phyloP scores from a whole-genome alignment of 2,797 vertebrate species.

The Hypotaenidia philippensis region DNA sequence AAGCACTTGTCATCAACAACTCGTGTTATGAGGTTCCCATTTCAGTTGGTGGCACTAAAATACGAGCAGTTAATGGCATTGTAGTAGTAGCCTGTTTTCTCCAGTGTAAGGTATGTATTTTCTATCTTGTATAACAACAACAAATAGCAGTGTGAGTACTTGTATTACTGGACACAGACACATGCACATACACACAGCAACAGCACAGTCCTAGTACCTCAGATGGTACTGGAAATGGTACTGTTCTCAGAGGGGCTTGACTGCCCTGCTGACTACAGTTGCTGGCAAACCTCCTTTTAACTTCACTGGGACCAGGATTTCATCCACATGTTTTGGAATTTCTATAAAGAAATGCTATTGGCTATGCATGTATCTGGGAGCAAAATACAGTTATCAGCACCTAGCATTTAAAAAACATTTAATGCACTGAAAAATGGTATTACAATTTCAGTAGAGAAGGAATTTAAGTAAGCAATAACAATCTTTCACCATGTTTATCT shows the following conservation, averaged over 20 bases:
- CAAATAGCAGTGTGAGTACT: neutral
- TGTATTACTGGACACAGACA: neutral
- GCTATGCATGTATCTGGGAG: neutral
- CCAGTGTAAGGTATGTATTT: neutral
- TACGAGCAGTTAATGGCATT: neutral
- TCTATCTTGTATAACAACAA: neutral
- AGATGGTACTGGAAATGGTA: neutral
- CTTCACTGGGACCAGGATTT: neutral
- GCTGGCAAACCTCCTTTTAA: neutral
- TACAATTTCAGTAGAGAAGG: neutral
- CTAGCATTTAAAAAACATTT: neutral
- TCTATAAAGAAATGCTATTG: neutral
- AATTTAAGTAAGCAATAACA: slow-evolving; percentile 60
- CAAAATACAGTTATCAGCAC: neutral
- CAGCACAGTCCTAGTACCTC: neutral
- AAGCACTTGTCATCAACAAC: neutral
- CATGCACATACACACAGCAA: neutral
- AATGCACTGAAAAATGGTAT: neutral
- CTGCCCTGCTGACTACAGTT: neutral
- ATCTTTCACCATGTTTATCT: slow-evolving; percentile 70
- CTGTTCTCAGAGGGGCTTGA: neutral
- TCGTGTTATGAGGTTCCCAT: neutral
- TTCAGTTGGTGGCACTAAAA: neutral
- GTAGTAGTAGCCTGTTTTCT: neutral
- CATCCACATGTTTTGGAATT: neutral